Conservation (phyloP, 23 tunicate genomes). For the Botrylloides violaceus region DNA sequence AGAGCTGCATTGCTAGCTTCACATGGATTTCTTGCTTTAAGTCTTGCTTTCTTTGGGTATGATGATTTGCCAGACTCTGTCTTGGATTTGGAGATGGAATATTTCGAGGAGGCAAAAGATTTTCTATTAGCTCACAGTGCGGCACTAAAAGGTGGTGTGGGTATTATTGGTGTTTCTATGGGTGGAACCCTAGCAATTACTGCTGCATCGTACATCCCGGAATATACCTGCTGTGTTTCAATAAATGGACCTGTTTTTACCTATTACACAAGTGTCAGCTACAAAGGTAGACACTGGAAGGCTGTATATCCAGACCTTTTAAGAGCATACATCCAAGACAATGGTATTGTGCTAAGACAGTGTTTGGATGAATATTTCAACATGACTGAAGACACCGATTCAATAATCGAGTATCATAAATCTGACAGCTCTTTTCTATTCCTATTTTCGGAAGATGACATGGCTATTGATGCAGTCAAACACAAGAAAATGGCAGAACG, state of each 20-base stretch:
- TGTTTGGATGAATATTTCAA: neutral
- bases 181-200: conserved; percentile 15
- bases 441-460: conserved; percentile 11
- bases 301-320: neutral
- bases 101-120: conserved; percentile 23
- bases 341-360: neutral
- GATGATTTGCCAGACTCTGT: conserved; percentile 8
- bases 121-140: neutral
- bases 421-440: conserved; percentile 8
- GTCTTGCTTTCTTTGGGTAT: conserved; percentile 1
- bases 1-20: conserved; percentile 16
- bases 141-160: conserved; percentile 4
- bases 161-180: conserved; percentile 8
- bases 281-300: conserved; percentile 3
- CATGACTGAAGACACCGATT: neutral
- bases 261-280: conserved; percentile 1
- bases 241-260: conserved; percentile 13
- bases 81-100: conserved; percentile 1
- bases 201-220: conserved; percentile 2
- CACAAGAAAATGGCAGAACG: neutral
- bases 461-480: neutral
- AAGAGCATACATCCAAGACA: conserved; percentile 1
- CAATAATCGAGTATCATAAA: conserved; percentile 9
- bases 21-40: neutral
- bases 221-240: neutral